A percentile compares a stretch with the other conserved stretches of the same genome.
Conservation (phyloP, 2,888 invertebrate genomes). For the Coelinius sp. region DNA sequence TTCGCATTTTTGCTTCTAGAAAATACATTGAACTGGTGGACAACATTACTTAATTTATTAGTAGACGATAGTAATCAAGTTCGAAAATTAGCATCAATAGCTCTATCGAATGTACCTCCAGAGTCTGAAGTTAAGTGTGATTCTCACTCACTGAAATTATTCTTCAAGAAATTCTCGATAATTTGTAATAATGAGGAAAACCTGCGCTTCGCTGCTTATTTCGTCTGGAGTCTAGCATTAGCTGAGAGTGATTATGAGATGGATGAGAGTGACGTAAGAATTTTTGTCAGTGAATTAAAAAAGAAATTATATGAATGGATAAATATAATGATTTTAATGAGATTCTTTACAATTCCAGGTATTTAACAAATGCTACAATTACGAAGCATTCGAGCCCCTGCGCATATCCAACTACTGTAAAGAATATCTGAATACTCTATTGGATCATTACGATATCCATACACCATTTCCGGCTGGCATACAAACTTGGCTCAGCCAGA, state of each 20-base stretch:
- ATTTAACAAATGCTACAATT: conserved; percentile 63
- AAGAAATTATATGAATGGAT: neutral
- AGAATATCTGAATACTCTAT: conserved; percentile 32
- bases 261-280: conserved; percentile 65
- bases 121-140: conserved; percentile 47
- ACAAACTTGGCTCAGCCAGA: conserved; percentile 53
- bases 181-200: conserved; percentile 43
- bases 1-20: conserved; percentile 30
- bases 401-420: conserved; percentile 48
- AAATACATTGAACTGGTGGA: conserved; percentile 63
- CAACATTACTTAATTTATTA: conserved; percentile 60
- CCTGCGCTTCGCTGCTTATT: conserved; percentile 54
- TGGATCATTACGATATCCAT: conserved; percentile 37
- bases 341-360: conserved; percentile 52
- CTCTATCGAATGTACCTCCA: conserved; percentile 50
- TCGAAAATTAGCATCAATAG: conserved; percentile 51
- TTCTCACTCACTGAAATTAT: conserved; percentile 44
- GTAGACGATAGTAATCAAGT: conserved; percentile 61
- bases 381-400: conserved; percentile 61
- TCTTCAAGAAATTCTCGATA: conserved; percentile 57
- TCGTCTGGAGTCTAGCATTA: conserved; percentile 62
- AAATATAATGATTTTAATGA: neutral
- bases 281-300: neutral
- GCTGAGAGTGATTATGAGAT: conserved; percentile 61
- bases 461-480: conserved; percentile 43